phyloP scores from a whole-genome alignment of 2,113 vertebrate species.

The Pelobates fuscus region DNA sequence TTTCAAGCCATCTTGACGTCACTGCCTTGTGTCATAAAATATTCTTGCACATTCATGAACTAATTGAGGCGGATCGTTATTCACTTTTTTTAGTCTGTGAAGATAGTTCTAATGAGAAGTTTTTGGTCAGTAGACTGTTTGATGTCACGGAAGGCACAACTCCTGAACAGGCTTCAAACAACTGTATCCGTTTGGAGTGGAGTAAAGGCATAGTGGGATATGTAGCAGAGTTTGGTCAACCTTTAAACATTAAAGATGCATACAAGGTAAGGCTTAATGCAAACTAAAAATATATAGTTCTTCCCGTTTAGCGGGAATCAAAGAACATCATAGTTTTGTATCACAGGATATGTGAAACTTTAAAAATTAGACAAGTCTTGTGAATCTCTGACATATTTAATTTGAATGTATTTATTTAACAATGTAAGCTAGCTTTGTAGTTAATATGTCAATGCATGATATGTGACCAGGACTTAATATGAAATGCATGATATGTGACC shows the following conservation, averaged over 20 bases:
- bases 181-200: slow-evolving; percentile 91
- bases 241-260: slow-evolving; percentile 91
- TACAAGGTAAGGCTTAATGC: slow-evolving; percentile 90
- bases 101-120: slow-evolving; percentile 95
- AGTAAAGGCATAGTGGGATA: slow-evolving; percentile 98
- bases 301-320: no score
- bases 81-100: slow-evolving; percentile 94
- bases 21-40: slow-evolving; percentile 95
- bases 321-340: no score
- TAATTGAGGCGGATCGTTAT: slow-evolving; percentile 92
- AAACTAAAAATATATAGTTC: no score
- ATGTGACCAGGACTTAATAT: no score
- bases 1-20: slow-evolving; percentile 94
- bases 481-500: no score
- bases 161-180: slow-evolving; percentile 90
- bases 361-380: no score
- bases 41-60: slow-evolving; percentile 93
- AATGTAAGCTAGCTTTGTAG: no score
- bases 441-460: no score
- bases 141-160: slow-evolving; percentile 96
- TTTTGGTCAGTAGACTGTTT: slow-evolving; percentile 89
- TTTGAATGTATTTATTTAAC: no score
- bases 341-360: no score
- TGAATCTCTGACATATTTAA: no score
- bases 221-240: slow-evolving; percentile 87